Conservation (phyloP, 1,140 invertebrate genomes). For the Pararge aegeria region DNA sequence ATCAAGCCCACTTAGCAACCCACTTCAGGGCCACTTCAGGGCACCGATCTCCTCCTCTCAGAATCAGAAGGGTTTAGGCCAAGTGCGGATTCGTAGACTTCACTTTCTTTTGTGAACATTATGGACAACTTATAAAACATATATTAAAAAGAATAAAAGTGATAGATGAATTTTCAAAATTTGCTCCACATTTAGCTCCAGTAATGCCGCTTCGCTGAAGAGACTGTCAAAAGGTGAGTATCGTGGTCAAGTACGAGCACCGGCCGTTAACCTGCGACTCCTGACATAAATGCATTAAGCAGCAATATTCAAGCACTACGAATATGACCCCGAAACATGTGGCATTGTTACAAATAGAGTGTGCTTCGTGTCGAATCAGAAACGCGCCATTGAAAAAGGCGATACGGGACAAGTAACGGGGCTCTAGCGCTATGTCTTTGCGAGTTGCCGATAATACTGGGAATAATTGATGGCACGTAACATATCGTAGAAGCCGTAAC, state of each 20-base stretch:
- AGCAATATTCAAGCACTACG: constrained; percentile 53
- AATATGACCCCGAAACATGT: constrained; percentile 67
- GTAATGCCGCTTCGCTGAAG: too few species aligned
- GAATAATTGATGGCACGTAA: background rate
- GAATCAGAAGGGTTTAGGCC: too few species aligned
- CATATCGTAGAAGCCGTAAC: too few species aligned
- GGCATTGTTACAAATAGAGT: constrained; percentile 71
- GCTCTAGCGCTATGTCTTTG: constrained; percentile 35
- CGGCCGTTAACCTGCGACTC: constrained; percentile 56
- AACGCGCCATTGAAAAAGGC: constrained; percentile 65
- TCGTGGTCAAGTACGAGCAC: background rate
- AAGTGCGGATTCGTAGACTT: too few species aligned
- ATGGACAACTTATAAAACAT: too few species aligned
- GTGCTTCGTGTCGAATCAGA: constrained; percentile 71
- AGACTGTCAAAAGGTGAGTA: too few species aligned
- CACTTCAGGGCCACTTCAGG: too few species aligned
- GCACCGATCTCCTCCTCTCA: too few species aligned
- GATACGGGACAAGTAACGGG: constrained; percentile 71
- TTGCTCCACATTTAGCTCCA: background rate
- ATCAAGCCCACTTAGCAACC: too few species aligned
- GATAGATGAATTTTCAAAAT: background rate
- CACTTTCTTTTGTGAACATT: too few species aligned
- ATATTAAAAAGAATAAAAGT: too few species aligned
- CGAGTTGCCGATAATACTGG: constrained; percentile 38
- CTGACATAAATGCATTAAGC: constrained; percentile 64